phyloP scores from a whole-genome alignment of 1,140 invertebrate species.

The Dysdera silvatica region DNA sequence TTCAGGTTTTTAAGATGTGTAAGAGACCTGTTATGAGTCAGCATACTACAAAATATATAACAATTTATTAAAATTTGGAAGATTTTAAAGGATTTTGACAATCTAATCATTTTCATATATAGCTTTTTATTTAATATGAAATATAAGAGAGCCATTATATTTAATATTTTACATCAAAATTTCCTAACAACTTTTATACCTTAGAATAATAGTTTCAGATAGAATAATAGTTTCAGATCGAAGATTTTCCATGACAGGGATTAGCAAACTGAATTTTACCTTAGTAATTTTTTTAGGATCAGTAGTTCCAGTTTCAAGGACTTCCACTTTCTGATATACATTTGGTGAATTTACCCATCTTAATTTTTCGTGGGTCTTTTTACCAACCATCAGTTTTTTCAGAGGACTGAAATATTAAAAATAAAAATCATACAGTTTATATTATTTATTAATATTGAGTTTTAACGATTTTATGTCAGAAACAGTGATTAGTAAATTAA shows the following conservation, averaged over 20 bases:
- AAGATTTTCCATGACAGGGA: too few relatives aligned
- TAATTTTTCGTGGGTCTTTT: conserved; percentile 78
- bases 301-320: conserved; percentile 90
- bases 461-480: too few relatives aligned
- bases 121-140: neutral
- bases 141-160: neutral
- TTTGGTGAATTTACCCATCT: conserved; percentile 99
- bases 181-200: too few relatives aligned
- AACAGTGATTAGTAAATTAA: neutral
- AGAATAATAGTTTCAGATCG: too few relatives aligned
- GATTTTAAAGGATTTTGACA: too few relatives aligned
- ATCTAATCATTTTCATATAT: too few relatives aligned
- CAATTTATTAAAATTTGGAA: too few relatives aligned
- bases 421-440: neutral
- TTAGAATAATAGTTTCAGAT: too few relatives aligned
- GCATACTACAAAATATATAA: too few relatives aligned
- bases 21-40: too few relatives aligned
- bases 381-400: conserved; percentile 69
- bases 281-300: conserved; percentile 99
- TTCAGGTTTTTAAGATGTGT: too few relatives aligned
- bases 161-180: too few relatives aligned
- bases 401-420: conserved; percentile 52
- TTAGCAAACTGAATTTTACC: conserved; percentile 69
- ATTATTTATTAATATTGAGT: neutral
- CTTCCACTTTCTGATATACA: conserved; percentile 95